Percentiles rank a stretch among this genome's conserved stretches.
These are phyloP conservation scores for Bradypodion pumilum DNA, from an alignment of 2,797 vertebrate species.

Conservation along the genomic window DNA sequence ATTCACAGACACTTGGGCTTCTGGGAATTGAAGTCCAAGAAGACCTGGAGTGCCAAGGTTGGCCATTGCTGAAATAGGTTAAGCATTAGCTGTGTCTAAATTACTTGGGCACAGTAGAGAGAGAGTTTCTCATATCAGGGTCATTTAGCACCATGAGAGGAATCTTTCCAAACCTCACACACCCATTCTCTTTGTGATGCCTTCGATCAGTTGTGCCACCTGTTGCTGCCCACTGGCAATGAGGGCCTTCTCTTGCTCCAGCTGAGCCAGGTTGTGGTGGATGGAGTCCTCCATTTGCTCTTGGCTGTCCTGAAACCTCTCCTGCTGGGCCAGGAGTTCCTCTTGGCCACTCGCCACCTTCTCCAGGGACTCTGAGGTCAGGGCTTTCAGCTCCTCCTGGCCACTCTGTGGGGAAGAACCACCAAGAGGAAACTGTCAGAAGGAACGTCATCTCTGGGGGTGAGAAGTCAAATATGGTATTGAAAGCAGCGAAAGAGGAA, in stretches of 20 bases:
- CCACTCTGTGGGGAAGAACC: constrained; percentile 71
- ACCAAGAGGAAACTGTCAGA: no score
- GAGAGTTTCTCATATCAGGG: no score
- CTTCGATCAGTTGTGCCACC: constrained; percentile 78
- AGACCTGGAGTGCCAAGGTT: no score
- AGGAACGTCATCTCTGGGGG: neutral
- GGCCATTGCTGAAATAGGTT: no score
- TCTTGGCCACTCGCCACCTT: constrained; percentile 79
- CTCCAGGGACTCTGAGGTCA: constrained; percentile 80
- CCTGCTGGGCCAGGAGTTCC: constrained; percentile 75
- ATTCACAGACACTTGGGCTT: no score
- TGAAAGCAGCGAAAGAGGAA: no score
- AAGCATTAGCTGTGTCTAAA: no score
- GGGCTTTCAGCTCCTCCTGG: constrained; percentile 79
- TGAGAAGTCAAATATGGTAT: neutral
- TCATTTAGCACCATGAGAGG: fast-evolving
- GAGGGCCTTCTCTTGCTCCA: constrained; percentile 79
- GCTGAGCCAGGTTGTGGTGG: constrained; percentile 73
- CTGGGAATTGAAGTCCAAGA: no score
- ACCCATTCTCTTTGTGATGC: constrained; percentile 79
- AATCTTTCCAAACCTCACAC: fast-evolving
- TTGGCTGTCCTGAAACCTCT: constrained; percentile 71
- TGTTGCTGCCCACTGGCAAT: constrained; percentile 75
- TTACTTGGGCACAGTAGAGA: no score
- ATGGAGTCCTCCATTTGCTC: constrained; percentile 75